Evolutionary conservation across 2,888 invertebrate species (phyloP).

Genomic region (Pseudococcus viburni): DNA sequence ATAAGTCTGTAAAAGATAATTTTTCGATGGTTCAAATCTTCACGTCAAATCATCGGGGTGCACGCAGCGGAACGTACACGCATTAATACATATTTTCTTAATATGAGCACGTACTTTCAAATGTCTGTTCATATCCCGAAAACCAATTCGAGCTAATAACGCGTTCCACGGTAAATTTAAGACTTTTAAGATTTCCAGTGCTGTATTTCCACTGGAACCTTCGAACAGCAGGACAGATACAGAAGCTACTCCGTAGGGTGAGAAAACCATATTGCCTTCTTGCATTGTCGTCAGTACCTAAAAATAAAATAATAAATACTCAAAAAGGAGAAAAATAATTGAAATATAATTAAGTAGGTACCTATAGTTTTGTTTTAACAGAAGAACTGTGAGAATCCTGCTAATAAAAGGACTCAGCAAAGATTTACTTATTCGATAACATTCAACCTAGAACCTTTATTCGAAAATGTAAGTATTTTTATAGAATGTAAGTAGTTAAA

Average conservation of each 20-base stretch:
- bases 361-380: too few relatives aligned
- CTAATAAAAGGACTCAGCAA: too few relatives aligned
- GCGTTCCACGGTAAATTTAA: slow-evolving; percentile 82
- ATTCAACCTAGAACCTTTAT: too few relatives aligned
- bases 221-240: slow-evolving; percentile 85
- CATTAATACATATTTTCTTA: background rate
- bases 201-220: slow-evolving; percentile 82
- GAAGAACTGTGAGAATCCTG: too few relatives aligned
- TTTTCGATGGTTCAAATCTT: background rate
- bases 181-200: slow-evolving; percentile 80
- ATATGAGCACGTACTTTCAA: slow-evolving; percentile 77
- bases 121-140: slow-evolving; percentile 86
- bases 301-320: slow-evolving; percentile 58
- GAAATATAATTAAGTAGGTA: too few relatives aligned
- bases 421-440: too few relatives aligned
- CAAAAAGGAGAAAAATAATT: too few relatives aligned
- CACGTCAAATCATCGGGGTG: background rate
- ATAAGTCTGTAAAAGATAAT: slow-evolving; percentile 78
- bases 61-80: background rate
- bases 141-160: slow-evolving; percentile 82
- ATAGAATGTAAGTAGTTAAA: too few relatives aligned
- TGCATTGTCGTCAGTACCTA: slow-evolving; percentile 69
- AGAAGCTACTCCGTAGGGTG: slow-evolving; percentile 86
- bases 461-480: too few relatives aligned
- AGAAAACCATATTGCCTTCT: slow-evolving; percentile 83